Evolutionary conservation across 2,797 vertebrate species (phyloP).

Genomic region (Typhlichthys eigenmanni): DNA sequence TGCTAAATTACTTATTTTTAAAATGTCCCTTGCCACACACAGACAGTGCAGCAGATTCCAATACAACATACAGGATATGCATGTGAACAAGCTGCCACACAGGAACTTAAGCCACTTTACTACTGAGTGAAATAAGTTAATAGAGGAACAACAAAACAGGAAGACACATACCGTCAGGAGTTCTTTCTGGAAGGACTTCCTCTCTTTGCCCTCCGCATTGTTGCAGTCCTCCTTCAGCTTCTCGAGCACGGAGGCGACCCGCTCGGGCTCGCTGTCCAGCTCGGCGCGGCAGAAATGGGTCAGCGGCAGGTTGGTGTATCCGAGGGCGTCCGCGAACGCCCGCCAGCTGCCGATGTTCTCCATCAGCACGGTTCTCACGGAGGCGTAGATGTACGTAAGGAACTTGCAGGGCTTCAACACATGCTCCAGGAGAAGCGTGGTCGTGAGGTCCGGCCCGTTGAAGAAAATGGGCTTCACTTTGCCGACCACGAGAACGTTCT

Average conservation of each 20-base stretch:
- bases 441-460: conserved; percentile 87
- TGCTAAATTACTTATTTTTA: neutral
- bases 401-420: conserved; percentile 93
- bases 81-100: neutral
- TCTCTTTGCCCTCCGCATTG: conserved; percentile 85
- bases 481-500: conserved; percentile 91
- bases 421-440: conserved; percentile 87
- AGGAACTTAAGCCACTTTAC: neutral
- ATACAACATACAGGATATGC: conserved; percentile 1
- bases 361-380: conserved; percentile 92
- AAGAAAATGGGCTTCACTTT: conserved; percentile 85
- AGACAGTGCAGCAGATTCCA: conserved; percentile 13
- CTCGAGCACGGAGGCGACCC: conserved; percentile 91
- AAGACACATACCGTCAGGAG: conserved; percentile 86
- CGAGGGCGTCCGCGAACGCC: conserved; percentile 88
- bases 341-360: conserved; percentile 96
- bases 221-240: conserved; percentile 97
- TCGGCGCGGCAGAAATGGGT: conserved; percentile 89
- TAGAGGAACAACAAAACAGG: conserved; percentile 19
- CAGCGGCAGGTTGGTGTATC: conserved; percentile 86
- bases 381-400: conserved; percentile 96
- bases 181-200: conserved; percentile 97
- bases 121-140: too few species aligned
- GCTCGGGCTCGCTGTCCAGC: conserved; percentile 89
- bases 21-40: conserved; percentile 5